Evolutionary conservation across 2,888 invertebrate species (phyloP).

Genomic region (Drosophila quasianomalipes): DNA sequence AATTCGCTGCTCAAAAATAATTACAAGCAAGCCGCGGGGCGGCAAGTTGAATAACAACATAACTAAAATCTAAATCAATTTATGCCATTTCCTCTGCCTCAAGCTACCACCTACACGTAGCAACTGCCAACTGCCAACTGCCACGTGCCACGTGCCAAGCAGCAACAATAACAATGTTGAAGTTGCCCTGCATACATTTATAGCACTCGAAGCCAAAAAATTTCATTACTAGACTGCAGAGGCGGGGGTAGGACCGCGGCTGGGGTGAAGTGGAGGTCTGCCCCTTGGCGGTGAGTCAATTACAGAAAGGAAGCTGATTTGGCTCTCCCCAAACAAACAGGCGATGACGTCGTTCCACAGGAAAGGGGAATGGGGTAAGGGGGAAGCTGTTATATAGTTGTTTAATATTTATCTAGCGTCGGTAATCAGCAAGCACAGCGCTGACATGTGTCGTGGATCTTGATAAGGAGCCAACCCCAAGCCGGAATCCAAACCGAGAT

Average conservation of each 20-base stretch:
- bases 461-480: slow-evolving; percentile 61
- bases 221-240: slow-evolving; percentile 57
- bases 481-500: slow-evolving; percentile 9
- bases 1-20: slow-evolving; percentile 67
- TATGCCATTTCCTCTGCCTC: slow-evolving; percentile 42
- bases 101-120: slow-evolving; percentile 50
- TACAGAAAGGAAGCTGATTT: slow-evolving; percentile 70
- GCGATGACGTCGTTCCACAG: slow-evolving; percentile 54
- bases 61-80: slow-evolving; percentile 77
- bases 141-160: slow-evolving; percentile 69
- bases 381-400: slow-evolving; percentile 64
- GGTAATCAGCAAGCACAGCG: slow-evolving; percentile 60
- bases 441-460: slow-evolving; percentile 75
- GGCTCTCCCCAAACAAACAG: slow-evolving; percentile 44
- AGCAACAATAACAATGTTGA: slow-evolving; percentile 57
- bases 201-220: slow-evolving; percentile 69
- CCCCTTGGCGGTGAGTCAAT: slow-evolving; percentile 72
- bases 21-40: slow-evolving; percentile 47
- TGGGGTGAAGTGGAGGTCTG: slow-evolving; percentile 23
- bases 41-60: slow-evolving; percentile 53
- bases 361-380: slow-evolving; percentile 1
- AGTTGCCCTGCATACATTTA: slow-evolving; percentile 51
- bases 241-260: background rate
- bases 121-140: slow-evolving; percentile 23
- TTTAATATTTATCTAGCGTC: slow-evolving; percentile 69